A percentile compares a stretch with the other conserved stretches of the same genome.
These are phyloP conservation scores for Psittacus erithacus DNA, from an alignment of 2,113 vertebrate genomes.

Conservation along the genomic window DNA sequence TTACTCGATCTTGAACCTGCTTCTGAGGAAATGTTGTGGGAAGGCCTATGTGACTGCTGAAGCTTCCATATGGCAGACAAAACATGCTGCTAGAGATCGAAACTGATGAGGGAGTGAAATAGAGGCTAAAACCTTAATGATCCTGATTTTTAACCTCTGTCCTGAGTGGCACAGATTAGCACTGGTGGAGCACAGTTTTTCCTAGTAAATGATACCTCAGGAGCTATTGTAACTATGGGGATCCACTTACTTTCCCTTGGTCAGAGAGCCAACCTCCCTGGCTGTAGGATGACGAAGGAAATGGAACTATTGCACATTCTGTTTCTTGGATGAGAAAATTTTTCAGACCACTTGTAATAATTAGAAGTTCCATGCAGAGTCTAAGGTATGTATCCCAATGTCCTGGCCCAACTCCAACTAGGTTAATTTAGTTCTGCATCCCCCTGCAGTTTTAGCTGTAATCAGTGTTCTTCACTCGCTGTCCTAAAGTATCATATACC, in stretches of 20 bases:
- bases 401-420: not conserved
- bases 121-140: not conserved
- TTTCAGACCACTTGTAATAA: not conserved
- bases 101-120: not conserved
- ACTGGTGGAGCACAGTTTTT: not conserved
- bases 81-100: not conserved
- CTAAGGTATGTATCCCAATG: not conserved
- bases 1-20: not conserved
- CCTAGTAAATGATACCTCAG: not conserved
- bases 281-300: not conserved
- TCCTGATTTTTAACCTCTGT: not conserved
- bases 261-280: not conserved
- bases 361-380: not conserved
- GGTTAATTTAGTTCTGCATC: not conserved
- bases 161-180: not conserved
- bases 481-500: not conserved
- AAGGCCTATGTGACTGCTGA: not conserved
- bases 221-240: not conserved
- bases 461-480: not conserved
- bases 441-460: not conserved
- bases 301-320: not conserved
- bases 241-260: not conserved
- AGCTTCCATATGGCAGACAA: not conserved
- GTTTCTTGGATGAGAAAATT: not conserved
- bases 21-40: not conserved